These are phyloP conservation scores for Dasyornis broadbenti DNA, from an alignment of 2,113 vertebrate genomes.

Conservation along the genomic window DNA sequence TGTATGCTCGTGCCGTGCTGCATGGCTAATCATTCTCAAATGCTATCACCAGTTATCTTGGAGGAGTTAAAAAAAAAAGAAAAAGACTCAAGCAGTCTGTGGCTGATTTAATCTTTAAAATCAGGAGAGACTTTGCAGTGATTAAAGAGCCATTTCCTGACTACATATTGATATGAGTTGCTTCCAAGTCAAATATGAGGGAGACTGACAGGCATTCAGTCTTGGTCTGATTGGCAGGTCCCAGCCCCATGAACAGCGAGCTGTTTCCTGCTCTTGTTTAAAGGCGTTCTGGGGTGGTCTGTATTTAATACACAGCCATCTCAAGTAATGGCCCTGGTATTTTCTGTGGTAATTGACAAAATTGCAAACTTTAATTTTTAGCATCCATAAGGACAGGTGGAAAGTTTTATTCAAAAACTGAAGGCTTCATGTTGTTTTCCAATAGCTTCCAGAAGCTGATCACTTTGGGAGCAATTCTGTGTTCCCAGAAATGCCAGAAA, in stretches of 20 bases:
- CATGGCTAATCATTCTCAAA: constrained; percentile 46
- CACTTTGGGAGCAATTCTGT: constrained; percentile 37
- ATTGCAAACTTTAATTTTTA: constrained; percentile 29
- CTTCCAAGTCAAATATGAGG: constrained; percentile 53
- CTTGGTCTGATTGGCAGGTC: constrained; percentile 54
- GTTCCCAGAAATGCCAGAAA: constrained; percentile 21
- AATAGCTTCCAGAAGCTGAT: constrained; percentile 45
- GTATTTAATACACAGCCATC: constrained; percentile 9
- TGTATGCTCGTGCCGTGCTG: background rate
- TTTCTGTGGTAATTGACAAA: constrained; percentile 29
- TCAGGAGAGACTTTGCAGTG: constrained; percentile 54
- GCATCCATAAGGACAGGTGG: constrained; percentile 48
- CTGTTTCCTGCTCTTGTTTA: constrained; percentile 31
- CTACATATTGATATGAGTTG: constrained; percentile 46
- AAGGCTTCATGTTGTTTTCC: constrained; percentile 4
- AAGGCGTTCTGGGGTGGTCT: constrained; percentile 18
- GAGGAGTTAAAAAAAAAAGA: constrained; percentile 20
- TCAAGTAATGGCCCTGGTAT: background rate
- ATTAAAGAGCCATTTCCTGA: constrained; percentile 67
- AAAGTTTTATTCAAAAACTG: constrained; percentile 46
- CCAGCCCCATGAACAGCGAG: background rate
- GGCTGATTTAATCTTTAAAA: constrained; percentile 64
- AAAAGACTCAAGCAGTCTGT: background rate
- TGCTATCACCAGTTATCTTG: constrained; percentile 37
- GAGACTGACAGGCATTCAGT: constrained; percentile 39